These are phyloP conservation scores for Halcyon malimbica DNA, from an alignment of 2,113 vertebrate genomes.

Conservation along the genomic window DNA sequence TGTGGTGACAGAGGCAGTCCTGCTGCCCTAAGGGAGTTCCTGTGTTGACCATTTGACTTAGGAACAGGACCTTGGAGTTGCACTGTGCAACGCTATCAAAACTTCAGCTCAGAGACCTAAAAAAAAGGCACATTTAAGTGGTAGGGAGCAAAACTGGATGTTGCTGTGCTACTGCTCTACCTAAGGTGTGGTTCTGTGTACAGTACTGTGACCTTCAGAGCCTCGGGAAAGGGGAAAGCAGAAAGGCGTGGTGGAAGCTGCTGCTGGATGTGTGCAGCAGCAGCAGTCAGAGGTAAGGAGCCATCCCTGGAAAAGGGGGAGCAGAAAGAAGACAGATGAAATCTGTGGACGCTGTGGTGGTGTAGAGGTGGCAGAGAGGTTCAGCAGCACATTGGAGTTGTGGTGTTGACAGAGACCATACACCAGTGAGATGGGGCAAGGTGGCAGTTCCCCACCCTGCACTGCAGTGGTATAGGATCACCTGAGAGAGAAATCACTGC, in stretches of 20 bases:
- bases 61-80: neutral
- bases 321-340: neutral
- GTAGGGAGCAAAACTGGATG: neutral
- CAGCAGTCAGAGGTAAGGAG: neutral
- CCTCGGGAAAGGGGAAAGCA: neutral
- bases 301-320: neutral
- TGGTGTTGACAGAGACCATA: neutral
- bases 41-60: neutral
- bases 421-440: neutral
- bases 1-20: neutral
- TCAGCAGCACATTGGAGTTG: neutral
- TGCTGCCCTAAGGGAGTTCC: neutral
- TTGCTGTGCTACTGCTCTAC: neutral
- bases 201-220: neutral
- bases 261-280: neutral
- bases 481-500: neutral
- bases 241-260: neutral
- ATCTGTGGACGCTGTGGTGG: neutral
- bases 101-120: neutral
- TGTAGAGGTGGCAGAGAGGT: neutral
- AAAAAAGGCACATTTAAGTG: neutral
- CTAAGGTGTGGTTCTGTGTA: neutral
- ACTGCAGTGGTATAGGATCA: neutral
- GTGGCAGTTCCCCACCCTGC: neutral
- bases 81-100: neutral